Percentiles rank a stretch among this genome's conserved stretches.
These are phyloP conservation scores for Drosophila ogumai DNA, from an alignment of 1,140 invertebrate species.

Conservation along the genomic window DNA sequence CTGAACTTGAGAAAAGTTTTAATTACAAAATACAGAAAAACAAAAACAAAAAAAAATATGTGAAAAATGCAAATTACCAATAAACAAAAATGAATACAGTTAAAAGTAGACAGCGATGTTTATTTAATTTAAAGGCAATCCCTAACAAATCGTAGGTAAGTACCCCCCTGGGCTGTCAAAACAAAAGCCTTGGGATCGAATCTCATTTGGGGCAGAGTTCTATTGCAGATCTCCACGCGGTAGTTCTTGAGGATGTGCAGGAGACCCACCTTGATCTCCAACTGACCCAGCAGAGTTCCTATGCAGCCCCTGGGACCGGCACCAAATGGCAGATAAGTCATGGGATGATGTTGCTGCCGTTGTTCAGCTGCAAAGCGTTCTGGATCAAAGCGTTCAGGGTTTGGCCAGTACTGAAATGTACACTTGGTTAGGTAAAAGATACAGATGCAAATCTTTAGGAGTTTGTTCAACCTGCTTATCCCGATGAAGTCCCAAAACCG, in stretches of 20 bases:
- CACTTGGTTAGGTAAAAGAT: slow-evolving; percentile 83
- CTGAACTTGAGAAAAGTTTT: slow-evolving; percentile 49
- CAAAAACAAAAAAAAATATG: slow-evolving; percentile 43
- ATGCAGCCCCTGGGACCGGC: slow-evolving; percentile 86
- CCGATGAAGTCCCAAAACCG: slow-evolving; percentile 71
- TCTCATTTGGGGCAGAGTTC: slow-evolving; percentile 78
- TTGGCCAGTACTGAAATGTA: slow-evolving; percentile 60
- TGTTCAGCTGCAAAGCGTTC: slow-evolving; percentile 86
- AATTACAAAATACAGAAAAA: slow-evolving; percentile 34
- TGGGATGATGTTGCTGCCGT: slow-evolving; percentile 67
- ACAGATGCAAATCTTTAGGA: slow-evolving; percentile 41
- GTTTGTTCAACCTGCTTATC: slow-evolving; percentile 54
- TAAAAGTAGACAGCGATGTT: not conserved
- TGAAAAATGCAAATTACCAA: slow-evolving; percentile 68
- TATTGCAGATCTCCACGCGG: slow-evolving; percentile 76
- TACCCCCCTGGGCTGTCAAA: slow-evolving; percentile 80
- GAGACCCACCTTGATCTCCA: slow-evolving; percentile 89
- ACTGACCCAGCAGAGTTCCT: slow-evolving; percentile 87
- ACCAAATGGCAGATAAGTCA: slow-evolving; percentile 85
- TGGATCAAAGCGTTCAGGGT: slow-evolving; percentile 86
- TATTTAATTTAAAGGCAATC: slow-evolving; percentile 17
- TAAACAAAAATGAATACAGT: slow-evolving; percentile 49
- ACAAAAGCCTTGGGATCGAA: slow-evolving; percentile 81
- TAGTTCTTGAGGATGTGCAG: slow-evolving; percentile 86
- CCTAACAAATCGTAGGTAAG: slow-evolving; percentile 53